A percentile compares a stretch with the other conserved stretches of the same genome.
Evolutionary conservation across 2,113 vertebrate genomes (phyloP).

Genomic region (Noctilio leporinus): DNA sequence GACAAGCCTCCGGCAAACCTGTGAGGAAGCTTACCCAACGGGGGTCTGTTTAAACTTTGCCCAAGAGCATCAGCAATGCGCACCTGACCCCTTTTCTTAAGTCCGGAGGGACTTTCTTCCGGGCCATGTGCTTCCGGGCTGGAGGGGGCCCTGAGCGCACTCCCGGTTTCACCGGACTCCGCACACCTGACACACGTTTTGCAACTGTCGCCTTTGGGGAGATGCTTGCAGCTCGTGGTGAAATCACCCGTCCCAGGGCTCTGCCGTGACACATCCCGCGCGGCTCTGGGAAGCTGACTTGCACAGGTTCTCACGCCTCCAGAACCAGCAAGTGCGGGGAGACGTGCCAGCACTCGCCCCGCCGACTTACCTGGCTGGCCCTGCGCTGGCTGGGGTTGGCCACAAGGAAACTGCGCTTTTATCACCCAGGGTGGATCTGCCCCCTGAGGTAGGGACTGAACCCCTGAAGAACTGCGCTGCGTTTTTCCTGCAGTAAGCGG

Average conservation of each 20-base stretch:
- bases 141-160: conserved; percentile 29
- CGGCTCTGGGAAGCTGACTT: conserved; percentile 94
- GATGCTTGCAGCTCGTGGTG: conserved; percentile 81
- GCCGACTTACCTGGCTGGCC: conserved; percentile 77
- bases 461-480: background rate
- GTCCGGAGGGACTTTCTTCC: background rate
- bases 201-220: conserved; percentile 84
- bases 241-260: conserved; percentile 84
- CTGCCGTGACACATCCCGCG: conserved; percentile 85
- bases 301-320: conserved; percentile 93
- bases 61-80: conserved; percentile 22
- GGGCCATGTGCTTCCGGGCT: background rate
- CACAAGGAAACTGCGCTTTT: conserved; percentile 55
- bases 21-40: conserved; percentile 47
- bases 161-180: conserved; percentile 67
- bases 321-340: conserved; percentile 80
- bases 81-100: no score
- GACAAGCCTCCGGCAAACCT: conserved; percentile 43
- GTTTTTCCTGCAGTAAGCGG: background rate
- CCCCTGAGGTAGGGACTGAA: background rate
- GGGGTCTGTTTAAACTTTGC: background rate
- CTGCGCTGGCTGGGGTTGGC: conserved; percentile 62
- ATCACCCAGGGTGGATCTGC: conserved; percentile 49
- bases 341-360: conserved; percentile 89
- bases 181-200: conserved; percentile 78